Conservation (phyloP, 2,113 vertebrate species). For the Panthera leo region DNA sequence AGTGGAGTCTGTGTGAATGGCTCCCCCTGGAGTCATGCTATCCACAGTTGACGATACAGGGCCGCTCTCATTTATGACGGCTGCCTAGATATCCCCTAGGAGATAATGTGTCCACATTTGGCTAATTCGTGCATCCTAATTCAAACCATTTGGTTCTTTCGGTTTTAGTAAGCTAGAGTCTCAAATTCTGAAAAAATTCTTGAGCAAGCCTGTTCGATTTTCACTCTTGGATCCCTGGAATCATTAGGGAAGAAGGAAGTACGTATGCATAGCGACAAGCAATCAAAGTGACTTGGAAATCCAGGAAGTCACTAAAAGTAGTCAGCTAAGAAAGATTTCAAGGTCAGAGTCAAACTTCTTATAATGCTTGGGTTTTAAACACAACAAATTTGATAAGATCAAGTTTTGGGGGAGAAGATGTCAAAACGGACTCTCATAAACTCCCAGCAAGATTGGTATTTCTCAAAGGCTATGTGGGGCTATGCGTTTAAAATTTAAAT, state of each 20-base stretch:
- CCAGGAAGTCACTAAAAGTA: neutral
- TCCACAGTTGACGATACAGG: neutral
- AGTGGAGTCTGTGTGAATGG: accelerated
- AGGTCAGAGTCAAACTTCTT: neutral
- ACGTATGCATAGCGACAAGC: neutral
- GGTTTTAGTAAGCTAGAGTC: neutral
- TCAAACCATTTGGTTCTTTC: neutral
- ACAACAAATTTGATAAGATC: neutral
- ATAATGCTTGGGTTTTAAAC: neutral
- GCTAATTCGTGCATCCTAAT: neutral
- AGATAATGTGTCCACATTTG: neutral
- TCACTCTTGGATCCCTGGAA: neutral
- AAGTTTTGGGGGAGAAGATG: neutral
- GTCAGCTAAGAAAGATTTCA: neutral
- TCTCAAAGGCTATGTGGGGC: neutral
- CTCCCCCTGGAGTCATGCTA: neutral
- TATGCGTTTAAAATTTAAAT: neutral
- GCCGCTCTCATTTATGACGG: neutral
- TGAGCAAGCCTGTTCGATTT: neutral
- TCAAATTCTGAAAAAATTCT: neutral
- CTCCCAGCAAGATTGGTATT: neutral
- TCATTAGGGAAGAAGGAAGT: neutral
- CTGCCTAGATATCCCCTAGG: neutral
- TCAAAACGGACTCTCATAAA: neutral
- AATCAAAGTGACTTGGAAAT: neutral